These are phyloP conservation scores for Hemitrygon akajei DNA, from an alignment of 2,797 vertebrate genomes.

Conservation along the genomic window DNA sequence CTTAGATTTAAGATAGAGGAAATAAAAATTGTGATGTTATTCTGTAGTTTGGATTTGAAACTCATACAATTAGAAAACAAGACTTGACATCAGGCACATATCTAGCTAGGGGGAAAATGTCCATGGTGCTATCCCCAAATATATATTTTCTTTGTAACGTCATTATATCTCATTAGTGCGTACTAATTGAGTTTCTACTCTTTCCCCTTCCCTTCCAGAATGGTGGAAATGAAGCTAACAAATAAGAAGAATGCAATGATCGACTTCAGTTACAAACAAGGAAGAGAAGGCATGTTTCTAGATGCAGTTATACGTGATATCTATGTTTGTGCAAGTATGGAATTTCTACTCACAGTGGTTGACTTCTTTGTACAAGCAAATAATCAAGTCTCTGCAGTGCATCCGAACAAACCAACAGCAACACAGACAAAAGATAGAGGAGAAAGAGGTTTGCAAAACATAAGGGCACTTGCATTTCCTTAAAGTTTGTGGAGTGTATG, in stretches of 20 bases:
- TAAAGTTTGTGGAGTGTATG: not conserved
- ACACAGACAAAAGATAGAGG: conserved; percentile 68
- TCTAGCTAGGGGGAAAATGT: not conserved
- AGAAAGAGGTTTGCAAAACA: conserved; percentile 63
- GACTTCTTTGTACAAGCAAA: conserved; percentile 82
- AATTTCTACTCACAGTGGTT: conserved; percentile 86
- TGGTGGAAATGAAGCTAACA: conserved; percentile 82
- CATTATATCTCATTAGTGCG: not conserved
- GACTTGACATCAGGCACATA: not conserved
- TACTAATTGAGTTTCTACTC: not conserved
- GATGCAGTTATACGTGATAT: conserved; percentile 79
- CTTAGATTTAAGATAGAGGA: not conserved
- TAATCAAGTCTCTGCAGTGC: conserved; percentile 62
- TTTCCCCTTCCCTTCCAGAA: conserved; percentile 58
- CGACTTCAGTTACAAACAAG: conserved; percentile 75
- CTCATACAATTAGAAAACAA: not conserved
- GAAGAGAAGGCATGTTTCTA: conserved; percentile 68
- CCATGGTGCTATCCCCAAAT: not conserved
- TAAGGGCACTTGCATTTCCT: not conserved
- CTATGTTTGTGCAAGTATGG: conserved; percentile 92
- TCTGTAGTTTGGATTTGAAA: not conserved
- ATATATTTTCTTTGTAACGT: not conserved
- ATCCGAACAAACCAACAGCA: conserved; percentile 56
- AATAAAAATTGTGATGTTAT: not conserved
- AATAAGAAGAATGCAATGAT: conserved; percentile 85